Base-by-base conservation (phyloP, 2,888 invertebrate genomes). In the Spodoptera picta region DNA sequence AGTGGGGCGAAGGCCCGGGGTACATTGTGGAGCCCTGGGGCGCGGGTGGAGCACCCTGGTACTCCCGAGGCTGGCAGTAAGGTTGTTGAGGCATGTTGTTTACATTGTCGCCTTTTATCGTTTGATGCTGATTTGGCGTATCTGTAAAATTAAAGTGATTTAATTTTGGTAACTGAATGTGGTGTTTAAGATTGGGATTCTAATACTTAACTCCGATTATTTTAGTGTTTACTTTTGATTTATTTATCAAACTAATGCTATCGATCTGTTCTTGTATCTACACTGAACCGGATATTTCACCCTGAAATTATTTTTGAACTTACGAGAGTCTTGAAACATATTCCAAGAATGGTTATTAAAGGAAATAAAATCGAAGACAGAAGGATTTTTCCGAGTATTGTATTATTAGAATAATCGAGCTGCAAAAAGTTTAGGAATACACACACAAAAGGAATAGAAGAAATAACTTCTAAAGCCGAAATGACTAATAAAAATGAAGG, bases 61-160 rank as follows among this genome's bases (percentile, higher is more conserved):
- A 93, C 73, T 93, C 92, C 85, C 90, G 83, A 70, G 91, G 87
- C 84, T 86, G 89, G 83, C 89, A 88, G 90, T 92, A 93, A 82
- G 84, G 81, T 87, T 86, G 91, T 82, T 89, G 92, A 82, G 88
- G 88, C 89, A 90, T 89, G 92, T 94, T 94, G 94, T 94, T 94
- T 94, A 94, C 94, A 94, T 94, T 94, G 94, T 94, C 94, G 90
- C 94, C 92, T 85, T 91, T 91, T 84, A 89, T 86, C 79, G 90
- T 83, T 84, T 90, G 89, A 80, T 90, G 91, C 83, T 89, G 92
- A 80, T 82, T 91, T 80, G 93, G 92, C 68, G 92, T 82, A 93
- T 94, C 94, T 94, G 94, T 56, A 91, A 92, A 89, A 83, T 86
- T 83, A 87, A 77, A 84, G 77, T 79, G 71, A 58, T 75, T 65